These are phyloP conservation scores for Coreoperca whiteheadi DNA, from an alignment of 2,113 vertebrate genomes.

Conservation along the genomic window DNA sequence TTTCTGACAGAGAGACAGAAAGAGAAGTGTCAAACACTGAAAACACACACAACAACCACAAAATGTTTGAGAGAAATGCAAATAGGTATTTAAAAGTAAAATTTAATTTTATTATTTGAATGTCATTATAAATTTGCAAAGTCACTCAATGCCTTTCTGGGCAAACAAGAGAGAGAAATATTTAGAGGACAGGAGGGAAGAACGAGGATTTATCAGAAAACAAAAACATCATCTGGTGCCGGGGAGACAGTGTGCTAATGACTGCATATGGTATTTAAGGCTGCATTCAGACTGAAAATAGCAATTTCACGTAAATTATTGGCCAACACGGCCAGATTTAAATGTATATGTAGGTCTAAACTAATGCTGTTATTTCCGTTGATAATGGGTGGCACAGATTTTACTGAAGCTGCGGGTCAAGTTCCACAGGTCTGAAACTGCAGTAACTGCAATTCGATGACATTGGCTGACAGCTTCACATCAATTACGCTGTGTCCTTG, in stretches of 20 bases:
- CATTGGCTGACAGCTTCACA: neutral
- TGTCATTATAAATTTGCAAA: neutral
- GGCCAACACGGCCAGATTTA: neutral
- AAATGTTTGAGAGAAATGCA: neutral
- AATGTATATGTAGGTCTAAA: neutral
- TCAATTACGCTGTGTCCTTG: neutral
- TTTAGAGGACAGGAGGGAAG: neutral
- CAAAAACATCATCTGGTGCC: neutral
- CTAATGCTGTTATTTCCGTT: neutral
- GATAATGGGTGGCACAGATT: neutral
- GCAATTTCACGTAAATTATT: neutral
- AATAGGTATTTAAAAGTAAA: neutral
- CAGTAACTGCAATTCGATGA: neutral
- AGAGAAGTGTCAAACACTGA: neutral
- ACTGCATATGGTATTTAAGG: neutral
- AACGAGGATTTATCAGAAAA: neutral
- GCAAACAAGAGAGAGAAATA: neutral
- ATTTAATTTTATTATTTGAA: neutral
- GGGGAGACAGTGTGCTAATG: neutral
- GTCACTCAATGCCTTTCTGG: conserved; percentile 12
- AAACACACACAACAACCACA: neutral
- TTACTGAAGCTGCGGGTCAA: neutral
- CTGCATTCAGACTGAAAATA: neutral
- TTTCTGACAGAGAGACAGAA: neutral
- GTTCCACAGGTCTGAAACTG: neutral